Percentiles rank a stretch among this genome's conserved stretches.
phyloP scores from a whole-genome alignment of 2,797 vertebrate species.

The Accipiter minullus region DNA sequence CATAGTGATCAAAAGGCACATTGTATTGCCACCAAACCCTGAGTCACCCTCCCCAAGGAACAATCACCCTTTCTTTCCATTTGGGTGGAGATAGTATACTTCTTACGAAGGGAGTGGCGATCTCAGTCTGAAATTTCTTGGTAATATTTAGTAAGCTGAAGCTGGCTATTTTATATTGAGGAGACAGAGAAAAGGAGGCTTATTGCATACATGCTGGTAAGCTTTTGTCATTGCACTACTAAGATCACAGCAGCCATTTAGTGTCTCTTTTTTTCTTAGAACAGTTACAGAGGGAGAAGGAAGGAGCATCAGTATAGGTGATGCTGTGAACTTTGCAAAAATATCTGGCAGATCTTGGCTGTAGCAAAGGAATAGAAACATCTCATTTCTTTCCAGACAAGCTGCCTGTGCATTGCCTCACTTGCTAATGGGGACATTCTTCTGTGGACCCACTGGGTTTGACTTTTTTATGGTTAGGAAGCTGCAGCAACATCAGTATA shows the following conservation, averaged over 20 bases:
- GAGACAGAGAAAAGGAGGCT: not conserved
- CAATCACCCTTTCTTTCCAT: conserved; percentile 35
- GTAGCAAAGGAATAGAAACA: not conserved
- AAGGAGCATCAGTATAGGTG: not conserved
- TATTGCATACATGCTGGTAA: not conserved
- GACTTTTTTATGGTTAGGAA: not conserved
- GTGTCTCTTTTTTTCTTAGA: not conserved
- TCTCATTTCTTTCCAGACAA: not conserved
- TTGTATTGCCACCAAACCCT: conserved; percentile 42
- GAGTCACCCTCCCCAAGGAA: conserved; percentile 52
- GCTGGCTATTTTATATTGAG: not conserved
- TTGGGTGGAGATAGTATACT: conserved; percentile 41
- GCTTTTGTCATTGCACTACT: not conserved
- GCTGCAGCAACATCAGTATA: not conserved
- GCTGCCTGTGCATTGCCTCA: not conserved
- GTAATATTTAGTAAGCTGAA: not conserved
- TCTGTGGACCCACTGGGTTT: not conserved
- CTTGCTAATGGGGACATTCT: not conserved
- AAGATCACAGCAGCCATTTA: not conserved
- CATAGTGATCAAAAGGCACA: conserved; percentile 4
- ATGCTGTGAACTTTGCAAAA: not conserved
- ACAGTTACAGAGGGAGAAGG: not conserved
- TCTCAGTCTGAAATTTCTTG: not conserved
- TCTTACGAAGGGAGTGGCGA: not conserved
- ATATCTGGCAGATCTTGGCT: not conserved